Conservation (phyloP, 2,888 invertebrate species). For the Drosophila acutilabella region DNA sequence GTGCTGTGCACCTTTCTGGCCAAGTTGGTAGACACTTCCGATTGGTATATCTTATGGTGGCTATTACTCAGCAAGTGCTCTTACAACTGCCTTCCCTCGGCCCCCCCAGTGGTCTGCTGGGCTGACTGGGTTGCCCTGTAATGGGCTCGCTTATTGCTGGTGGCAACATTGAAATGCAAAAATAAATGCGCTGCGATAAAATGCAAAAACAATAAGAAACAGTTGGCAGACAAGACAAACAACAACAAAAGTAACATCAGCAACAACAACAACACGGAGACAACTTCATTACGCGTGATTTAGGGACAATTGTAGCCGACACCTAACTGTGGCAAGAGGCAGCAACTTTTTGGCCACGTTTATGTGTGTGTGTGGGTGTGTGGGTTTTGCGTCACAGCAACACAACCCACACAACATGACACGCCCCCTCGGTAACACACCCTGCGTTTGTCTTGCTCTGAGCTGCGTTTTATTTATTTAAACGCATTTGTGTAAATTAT, state of each 20-base stretch:
- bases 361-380: neutral
- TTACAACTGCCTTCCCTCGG: neutral
- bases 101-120: neutral
- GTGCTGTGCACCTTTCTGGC: constrained; percentile 11
- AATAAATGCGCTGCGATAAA: constrained; percentile 80
- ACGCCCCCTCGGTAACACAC: constrained; percentile 2
- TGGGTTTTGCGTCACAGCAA: constrained; percentile 36
- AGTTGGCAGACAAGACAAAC: constrained; percentile 12
- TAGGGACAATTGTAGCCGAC: constrained; percentile 81
- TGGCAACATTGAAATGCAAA: constrained; percentile 76
- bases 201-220: constrained; percentile 76
- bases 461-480: constrained; percentile 81
- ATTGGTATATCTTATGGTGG: constrained; percentile 17
- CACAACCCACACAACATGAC: constrained; percentile 13
- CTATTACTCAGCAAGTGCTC: neutral
- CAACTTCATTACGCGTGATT: constrained; percentile 84
- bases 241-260: constrained; percentile 24
- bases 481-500: constrained; percentile 83
- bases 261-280: constrained; percentile 58
- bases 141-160: constrained; percentile 50
- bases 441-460: constrained; percentile 37
- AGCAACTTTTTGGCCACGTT: constrained; percentile 32
- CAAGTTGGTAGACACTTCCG: constrained; percentile 22
- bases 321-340: constrained; percentile 57
- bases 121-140: constrained; percentile 30